phyloP scores from a whole-genome alignment of 2,113 vertebrate genomes.

The Laticauda colubrina region DNA sequence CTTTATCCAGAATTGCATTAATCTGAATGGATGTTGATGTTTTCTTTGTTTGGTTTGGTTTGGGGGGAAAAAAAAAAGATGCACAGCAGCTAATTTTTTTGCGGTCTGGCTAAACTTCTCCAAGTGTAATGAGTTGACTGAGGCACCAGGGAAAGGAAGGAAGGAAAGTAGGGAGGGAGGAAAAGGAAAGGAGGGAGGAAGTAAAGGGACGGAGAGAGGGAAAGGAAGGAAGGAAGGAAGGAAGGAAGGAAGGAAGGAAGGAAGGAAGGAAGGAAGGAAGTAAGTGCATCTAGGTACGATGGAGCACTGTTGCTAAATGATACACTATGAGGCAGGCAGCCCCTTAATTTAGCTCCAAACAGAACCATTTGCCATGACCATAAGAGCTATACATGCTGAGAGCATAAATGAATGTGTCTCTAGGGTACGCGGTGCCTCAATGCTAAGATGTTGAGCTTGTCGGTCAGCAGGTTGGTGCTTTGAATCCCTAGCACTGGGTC shows the following conservation, averaged over 20 bases:
- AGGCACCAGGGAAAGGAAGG: neutral
- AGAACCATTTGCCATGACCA: neutral
- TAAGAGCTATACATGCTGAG: neutral
- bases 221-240: rapidly evolving
- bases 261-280: too few relatives aligned
- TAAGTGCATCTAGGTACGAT: neutral
- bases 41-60: neutral
- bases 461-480: too few relatives aligned
- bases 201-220: too few relatives aligned
- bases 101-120: neutral
- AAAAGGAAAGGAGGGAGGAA: rapidly evolving
- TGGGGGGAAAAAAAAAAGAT: neutral
- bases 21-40: neutral
- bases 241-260: too few relatives aligned
- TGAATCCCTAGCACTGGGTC: too few relatives aligned
- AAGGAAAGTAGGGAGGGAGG: too few relatives aligned
- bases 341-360: neutral
- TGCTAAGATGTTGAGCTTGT: too few relatives aligned
- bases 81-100: neutral
- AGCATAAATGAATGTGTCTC: neutral
- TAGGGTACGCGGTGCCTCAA: too few relatives aligned
- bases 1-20: neutral
- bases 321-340: neutral
- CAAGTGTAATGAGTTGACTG: neutral
- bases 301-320: neutral